These are phyloP conservation scores for Gymnoscopelus microlampas DNA, from an alignment of 2,797 vertebrate species.

Conservation along the genomic window DNA sequence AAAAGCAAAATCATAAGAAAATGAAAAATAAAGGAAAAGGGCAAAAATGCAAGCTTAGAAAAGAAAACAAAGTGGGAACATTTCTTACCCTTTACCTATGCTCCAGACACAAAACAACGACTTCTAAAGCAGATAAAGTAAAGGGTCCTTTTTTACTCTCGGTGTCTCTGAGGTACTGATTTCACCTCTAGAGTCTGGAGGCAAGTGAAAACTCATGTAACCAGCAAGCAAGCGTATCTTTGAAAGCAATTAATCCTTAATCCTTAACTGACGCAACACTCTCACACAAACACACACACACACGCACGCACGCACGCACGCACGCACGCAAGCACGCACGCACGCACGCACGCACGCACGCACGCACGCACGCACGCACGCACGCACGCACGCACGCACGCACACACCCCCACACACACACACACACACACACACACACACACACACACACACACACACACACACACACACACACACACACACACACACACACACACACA, in stretches of 20 bases:
- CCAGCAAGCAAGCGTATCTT: slow-evolving; percentile 70
- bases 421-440: background rate
- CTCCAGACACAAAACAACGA: slow-evolving; percentile 38
- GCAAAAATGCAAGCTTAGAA: slow-evolving; percentile 21
- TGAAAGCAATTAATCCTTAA: slow-evolving; percentile 80
- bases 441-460: background rate
- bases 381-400: background rate
- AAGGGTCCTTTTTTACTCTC: slow-evolving; percentile 42
- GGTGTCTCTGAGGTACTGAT: slow-evolving; percentile 46
- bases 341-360: background rate
- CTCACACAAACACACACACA: background rate
- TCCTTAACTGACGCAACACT: slow-evolving; percentile 47
- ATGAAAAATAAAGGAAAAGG: slow-evolving; percentile 7
- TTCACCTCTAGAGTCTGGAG: slow-evolving; percentile 53
- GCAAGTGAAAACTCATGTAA: slow-evolving; percentile 67
- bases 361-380: background rate
- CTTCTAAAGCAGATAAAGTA: slow-evolving; percentile 46
- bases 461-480: background rate
- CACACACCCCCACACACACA: background rate
- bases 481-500: background rate
- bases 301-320: background rate
- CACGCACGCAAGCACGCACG: background rate
- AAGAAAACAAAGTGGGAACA: slow-evolving; percentile 42
- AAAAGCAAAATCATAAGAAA: background rate
- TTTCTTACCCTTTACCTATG: slow-evolving; percentile 60